Evolutionary conservation across 2,888 invertebrate species (phyloP).

Genomic region (Scotopteryx bipunctaria): DNA sequence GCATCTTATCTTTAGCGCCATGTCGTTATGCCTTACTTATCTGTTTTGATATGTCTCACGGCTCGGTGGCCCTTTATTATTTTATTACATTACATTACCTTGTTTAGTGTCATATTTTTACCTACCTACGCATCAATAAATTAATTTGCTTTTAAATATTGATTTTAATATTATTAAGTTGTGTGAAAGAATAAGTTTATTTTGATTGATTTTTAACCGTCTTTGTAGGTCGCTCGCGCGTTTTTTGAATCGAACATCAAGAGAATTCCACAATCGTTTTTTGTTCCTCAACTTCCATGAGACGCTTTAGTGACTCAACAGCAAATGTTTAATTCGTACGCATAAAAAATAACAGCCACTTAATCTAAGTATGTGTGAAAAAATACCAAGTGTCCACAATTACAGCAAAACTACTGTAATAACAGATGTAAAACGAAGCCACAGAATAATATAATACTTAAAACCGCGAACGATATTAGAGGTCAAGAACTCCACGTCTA

Average conservation of each 20-base stretch:
- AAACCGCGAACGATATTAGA: conserved; percentile 51
- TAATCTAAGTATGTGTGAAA: conserved; percentile 24
- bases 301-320: background rate
- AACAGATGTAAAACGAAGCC: conserved; percentile 38
- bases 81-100: too few relatives aligned
- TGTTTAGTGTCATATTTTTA: too few relatives aligned
- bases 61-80: too few relatives aligned
- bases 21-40: conserved; percentile 2
- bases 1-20: conserved; percentile 6
- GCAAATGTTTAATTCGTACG: conserved; percentile 11
- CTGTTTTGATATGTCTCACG: background rate
- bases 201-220: too few relatives aligned
- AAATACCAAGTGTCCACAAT: conserved; percentile 26
- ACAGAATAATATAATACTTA: conserved; percentile 17
- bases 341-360: conserved; percentile 16
- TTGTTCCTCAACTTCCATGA: background rate
- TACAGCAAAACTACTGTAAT: conserved; percentile 38
- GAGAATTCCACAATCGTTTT: too few relatives aligned
- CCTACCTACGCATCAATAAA: too few relatives aligned
- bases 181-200: too few relatives aligned
- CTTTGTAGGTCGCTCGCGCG: background rate
- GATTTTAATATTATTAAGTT: too few relatives aligned
- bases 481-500: conserved; percentile 72
- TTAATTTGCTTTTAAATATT: too few relatives aligned
- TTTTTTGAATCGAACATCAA: too few relatives aligned